These are phyloP conservation scores for Ormyrus pomaceus DNA, from an alignment of 2,888 invertebrate genomes.

Conservation along the genomic window DNA sequence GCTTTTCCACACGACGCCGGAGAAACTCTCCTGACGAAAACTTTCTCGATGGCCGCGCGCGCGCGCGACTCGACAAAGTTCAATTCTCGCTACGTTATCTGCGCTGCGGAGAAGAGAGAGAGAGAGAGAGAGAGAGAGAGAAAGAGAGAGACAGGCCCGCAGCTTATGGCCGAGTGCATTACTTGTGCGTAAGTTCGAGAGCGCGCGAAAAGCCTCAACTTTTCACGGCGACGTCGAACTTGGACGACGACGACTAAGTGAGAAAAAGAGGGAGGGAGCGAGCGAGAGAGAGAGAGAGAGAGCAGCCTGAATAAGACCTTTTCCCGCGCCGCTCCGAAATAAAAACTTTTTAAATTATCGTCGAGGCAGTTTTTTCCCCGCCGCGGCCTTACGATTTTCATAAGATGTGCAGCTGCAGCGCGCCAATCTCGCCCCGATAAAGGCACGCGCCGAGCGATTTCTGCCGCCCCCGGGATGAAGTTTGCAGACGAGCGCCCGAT, in stretches of 20 bases:
- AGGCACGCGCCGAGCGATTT: conserved; percentile 10
- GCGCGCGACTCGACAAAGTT: not conserved
- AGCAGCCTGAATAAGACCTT: conserved; percentile 41
- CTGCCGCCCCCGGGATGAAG: conserved; percentile 1
- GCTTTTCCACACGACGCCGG: not conserved
- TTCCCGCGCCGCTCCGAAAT: conserved; percentile 51
- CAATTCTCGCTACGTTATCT: not conserved
- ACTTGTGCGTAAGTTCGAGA: not conserved
- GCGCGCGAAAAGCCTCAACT: conserved; percentile 56
- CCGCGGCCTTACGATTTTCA: conserved; percentile 34
- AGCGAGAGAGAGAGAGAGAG: not conserved
- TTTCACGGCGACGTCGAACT: conserved; percentile 59
- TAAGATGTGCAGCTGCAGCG: conserved; percentile 18
- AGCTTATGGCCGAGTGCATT: conserved; percentile 18
- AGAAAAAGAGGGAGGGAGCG: conserved; percentile 15
- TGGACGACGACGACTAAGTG: conserved; percentile 15
- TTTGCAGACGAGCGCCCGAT: conserved; percentile 21
- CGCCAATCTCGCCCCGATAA: conserved; percentile 17
- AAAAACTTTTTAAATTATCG: conserved; percentile 57
- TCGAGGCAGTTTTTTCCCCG: not conserved
- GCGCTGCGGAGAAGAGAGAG: not conserved
- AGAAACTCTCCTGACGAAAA: conserved; percentile 4
- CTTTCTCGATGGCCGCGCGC: conserved; percentile 29
- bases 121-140: no score
- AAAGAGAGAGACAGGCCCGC: not conserved